Base-by-base conservation (phyloP, 2,113 vertebrate genomes). In the Lucifuga dentata region DNA sequence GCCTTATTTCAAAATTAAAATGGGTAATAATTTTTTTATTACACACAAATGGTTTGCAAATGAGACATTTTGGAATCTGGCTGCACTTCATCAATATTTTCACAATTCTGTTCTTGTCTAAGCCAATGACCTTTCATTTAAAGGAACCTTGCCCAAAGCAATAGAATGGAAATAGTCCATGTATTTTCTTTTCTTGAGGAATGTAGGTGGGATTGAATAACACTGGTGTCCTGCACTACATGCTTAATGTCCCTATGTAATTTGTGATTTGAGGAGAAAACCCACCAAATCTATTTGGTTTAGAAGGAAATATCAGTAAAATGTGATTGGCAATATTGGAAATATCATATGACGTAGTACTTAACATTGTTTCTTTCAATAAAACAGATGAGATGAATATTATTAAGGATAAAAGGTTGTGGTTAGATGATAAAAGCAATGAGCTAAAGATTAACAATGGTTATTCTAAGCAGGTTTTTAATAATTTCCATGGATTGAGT, bases 81-180 rank as follows among this genome's bases (percentile, higher is more conserved):
- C 62, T 8, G 15, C 12, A 52, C 61, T 39, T 36, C 6, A 16
- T 19, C 9, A 1, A 20, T 55, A 39, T 51, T 60, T 43, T 52
- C 40, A 19, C 32, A 55, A 1, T 56, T 45, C 26, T 20, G 2
- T 16, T 52, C 29, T 19, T 24, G 17, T 62, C 38, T 51, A 63
- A 26, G 6, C 10, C 55, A 56, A 55, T 59, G 51, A 80, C 76
- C 55, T 73, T 65, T 51, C 5, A 52, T 44, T 26, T 62, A 51
- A 58, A 50, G 15, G 9, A 53, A 48, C 52, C 26, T 77, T 73
- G 62, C 80, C 67, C 2, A 35, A 51, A 80, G 75, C 50, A 17
- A 60, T 8, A 66, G n/a, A 57, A 53, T 49, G 2, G 45, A 9
- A 20, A 46, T 23, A 13, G 45, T 36, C 32, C 58, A 46, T 8